phyloP scores from a whole-genome alignment of 2,888 invertebrate species.

The Oscheius sp. region DNA sequence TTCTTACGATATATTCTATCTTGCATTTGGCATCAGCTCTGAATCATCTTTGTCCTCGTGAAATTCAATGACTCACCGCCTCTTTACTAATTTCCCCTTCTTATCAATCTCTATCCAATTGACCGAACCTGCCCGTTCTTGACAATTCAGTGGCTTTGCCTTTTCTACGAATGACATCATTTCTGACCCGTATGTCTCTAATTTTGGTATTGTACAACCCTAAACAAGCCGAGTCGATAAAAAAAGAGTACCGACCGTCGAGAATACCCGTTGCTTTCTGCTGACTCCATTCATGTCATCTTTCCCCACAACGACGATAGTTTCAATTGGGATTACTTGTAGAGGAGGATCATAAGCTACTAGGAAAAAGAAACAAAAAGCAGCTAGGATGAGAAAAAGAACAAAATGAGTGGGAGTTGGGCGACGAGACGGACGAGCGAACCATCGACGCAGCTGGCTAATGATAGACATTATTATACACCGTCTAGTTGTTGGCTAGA shows the following conservation, averaged over 20 bases:
- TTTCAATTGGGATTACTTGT: not conserved
- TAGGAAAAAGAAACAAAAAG: not conserved
- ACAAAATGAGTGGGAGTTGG: too few relatives aligned
- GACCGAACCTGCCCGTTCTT: constrained; percentile 33
- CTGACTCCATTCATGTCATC: constrained; percentile 1
- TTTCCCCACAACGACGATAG: not conserved
- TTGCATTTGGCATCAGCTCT: constrained; percentile 1
- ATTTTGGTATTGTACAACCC: constrained; percentile 66
- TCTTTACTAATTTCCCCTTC: constrained; percentile 53
- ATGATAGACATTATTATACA: too few relatives aligned
- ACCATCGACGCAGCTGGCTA: too few relatives aligned
- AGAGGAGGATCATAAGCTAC: not conserved
- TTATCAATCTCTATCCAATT: constrained; percentile 64
- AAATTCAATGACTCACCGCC: too few relatives aligned
- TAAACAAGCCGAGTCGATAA: too few relatives aligned
- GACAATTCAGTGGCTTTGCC: constrained; percentile 57
- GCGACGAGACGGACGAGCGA: too few relatives aligned
- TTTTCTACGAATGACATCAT: constrained; percentile 59
- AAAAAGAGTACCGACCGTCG: not conserved
- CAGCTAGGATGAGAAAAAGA: too few relatives aligned
- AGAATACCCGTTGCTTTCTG: not conserved
- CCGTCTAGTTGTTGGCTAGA: too few relatives aligned
- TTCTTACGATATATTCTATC: not conserved
- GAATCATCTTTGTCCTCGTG: too few relatives aligned
- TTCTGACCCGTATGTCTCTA: constrained; percentile 63